These are phyloP conservation scores for Columba janthina DNA, from an alignment of 2,113 vertebrate genomes.

Conservation along the genomic window DNA sequence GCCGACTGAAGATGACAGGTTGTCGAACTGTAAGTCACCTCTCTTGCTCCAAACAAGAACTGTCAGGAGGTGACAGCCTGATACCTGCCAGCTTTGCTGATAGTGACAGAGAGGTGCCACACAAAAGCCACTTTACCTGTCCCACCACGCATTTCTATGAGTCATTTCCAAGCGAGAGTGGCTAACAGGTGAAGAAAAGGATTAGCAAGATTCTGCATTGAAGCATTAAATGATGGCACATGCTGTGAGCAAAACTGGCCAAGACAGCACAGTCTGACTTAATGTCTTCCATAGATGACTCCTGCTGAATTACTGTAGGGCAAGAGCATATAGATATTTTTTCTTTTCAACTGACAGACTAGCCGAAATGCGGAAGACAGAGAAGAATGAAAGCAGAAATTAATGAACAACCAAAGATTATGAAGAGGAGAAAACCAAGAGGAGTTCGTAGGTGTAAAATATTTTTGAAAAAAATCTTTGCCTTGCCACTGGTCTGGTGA, in stretches of 20 bases:
- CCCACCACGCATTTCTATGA: rapidly evolving
- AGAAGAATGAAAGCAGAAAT: background rate
- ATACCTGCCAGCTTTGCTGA: background rate
- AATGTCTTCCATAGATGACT: background rate
- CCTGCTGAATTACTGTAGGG: background rate
- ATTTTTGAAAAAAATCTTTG: background rate
- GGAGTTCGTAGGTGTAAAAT: background rate
- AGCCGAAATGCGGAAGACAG: background rate
- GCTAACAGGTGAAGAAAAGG: background rate
- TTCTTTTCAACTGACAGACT: background rate
- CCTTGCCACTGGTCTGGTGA: background rate
- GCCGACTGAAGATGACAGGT: background rate
- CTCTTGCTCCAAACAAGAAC: background rate
- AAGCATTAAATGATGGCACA: background rate
- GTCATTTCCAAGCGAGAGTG: background rate
- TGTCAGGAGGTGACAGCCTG: background rate
- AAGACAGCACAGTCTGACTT: background rate
- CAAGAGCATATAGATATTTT: background rate
- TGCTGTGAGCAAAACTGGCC: background rate
- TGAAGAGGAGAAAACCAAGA: background rate
- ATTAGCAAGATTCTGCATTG: background rate
- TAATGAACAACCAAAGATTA: background rate
- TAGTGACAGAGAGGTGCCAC: background rate
- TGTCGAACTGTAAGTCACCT: background rate
- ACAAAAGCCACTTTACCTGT: background rate